Conservation (phyloP, 2,888 invertebrate genomes). For the Crossocerus cetratus region DNA sequence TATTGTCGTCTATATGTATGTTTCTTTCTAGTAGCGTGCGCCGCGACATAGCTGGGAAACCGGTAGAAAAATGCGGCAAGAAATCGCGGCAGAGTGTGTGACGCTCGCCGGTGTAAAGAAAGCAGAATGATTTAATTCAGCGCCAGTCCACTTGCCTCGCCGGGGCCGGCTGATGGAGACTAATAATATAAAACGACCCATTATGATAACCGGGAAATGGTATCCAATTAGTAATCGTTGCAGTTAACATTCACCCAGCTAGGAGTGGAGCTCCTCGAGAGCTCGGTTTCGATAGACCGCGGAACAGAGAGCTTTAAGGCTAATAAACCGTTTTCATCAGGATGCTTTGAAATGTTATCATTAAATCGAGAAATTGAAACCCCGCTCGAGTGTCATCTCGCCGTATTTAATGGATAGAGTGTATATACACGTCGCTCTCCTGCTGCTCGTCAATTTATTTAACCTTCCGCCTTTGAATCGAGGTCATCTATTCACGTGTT, state of each 20-base stretch:
- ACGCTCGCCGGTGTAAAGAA: conserved; percentile 30
- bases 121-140: conserved; percentile 24
- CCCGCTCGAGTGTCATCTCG: no score
- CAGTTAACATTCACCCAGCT: background rate
- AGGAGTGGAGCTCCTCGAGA: background rate
- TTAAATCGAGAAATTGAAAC: background rate
- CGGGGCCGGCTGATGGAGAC: background rate
- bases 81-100: conserved; percentile 6
- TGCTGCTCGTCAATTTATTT: conserved; percentile 1
- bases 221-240: conserved; percentile 1
- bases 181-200: background rate
- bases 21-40: conserved; percentile 6
- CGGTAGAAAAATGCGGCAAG: conserved; percentile 24
- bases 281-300: background rate
- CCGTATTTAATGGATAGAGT: background rate
- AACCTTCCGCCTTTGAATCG: conserved; percentile 2
- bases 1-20: conserved; percentile 26
- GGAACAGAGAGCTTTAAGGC: background rate
- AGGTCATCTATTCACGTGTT: background rate
- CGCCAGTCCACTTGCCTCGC: background rate
- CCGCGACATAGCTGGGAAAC: conserved; percentile 16
- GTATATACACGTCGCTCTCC: background rate
- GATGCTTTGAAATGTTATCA: background rate
- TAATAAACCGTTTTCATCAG: background rate
- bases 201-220: background rate